These are phyloP conservation scores for Tadarida brasiliensis DNA, from an alignment of 2,797 vertebrate genomes.

Conservation along the genomic window DNA sequence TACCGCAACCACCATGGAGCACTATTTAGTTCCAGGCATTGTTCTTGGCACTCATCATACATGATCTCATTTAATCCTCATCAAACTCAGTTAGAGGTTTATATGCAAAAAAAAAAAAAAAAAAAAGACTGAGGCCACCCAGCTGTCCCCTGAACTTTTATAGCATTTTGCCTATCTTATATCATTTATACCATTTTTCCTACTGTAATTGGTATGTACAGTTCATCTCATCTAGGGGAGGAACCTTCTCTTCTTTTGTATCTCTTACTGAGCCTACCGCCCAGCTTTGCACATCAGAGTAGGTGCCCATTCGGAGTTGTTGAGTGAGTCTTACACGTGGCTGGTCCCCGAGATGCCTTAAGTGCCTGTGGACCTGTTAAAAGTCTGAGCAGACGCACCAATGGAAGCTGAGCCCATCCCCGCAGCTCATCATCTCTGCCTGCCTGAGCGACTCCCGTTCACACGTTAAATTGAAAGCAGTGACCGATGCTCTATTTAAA, in stretches of 20 bases:
- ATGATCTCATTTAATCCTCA: background rate
- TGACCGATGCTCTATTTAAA: conserved; percentile 84
- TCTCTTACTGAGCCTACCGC: background rate
- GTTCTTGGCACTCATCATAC: background rate
- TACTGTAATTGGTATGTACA: background rate
- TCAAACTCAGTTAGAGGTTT: background rate
- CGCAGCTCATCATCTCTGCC: conserved; percentile 65
- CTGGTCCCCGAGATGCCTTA: background rate
- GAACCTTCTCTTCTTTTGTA: background rate
- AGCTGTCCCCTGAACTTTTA: background rate
- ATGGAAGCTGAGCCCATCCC: conserved; percentile 27
- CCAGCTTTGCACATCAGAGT: background rate
- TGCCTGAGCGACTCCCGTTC: conserved; percentile 63
- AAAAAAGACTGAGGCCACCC: background rate
- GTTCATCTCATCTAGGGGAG: background rate
- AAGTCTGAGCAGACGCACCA: conserved; percentile 54
- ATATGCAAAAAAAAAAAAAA: background rate
- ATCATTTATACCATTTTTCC: background rate
- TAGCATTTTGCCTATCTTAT: background rate
- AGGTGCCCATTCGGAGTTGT: background rate
- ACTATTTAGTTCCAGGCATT: background rate
- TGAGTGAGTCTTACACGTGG: background rate
- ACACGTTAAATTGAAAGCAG: conserved; percentile 77
- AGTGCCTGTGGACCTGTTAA: conserved; percentile 47
- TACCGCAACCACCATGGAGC: background rate